Base-by-base conservation (phyloP, 2,113 vertebrate genomes). In the Etheostoma spectabile region DNA sequence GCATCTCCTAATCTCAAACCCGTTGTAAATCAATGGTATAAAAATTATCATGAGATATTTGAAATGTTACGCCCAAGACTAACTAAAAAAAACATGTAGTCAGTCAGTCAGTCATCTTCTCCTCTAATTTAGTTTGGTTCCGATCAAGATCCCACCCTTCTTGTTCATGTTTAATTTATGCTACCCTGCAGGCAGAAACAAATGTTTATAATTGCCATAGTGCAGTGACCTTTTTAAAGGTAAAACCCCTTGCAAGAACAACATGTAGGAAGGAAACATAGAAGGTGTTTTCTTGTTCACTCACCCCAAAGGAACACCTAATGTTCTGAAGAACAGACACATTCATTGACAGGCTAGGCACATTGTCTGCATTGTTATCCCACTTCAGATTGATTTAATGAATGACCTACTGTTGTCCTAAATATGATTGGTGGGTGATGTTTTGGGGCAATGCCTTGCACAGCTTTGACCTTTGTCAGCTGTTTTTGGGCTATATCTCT, bases 311-410 rank as follows among this genome's bases (percentile, higher is more conserved):
- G 62, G 65, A 45, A 83, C 86, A 57, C 53, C 18, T 70, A 55
- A 57, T 71, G 84, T 63, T 56, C 57, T 80, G 56, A 73, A 79
- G 30, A 24, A 83, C 73, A 86, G 82, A 74, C 22, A 19, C 61
- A 22, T 61, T 84, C 68, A 87, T 79, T 82, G 61, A 86, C 60
- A 84, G 66, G 63, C 52, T 64, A 78, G 52, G 60, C 69, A 87
- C 90, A 90, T 90, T 89, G 78, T 89, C 78, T 77, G 84, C 82
- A 92, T 92, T 84, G 79, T 70, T 86, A 85, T 86, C 86, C 90
- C 88, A 91, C 90, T 83, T 89, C 74, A 87, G 75, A 80, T 60
- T 84, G 64, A 86, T 56, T 60, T 56, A 59, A 83, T 87, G 74
- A 92, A 91, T 81, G 89, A 88, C 77, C 87, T 79, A 74, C 83